Base-by-base conservation (phyloP, 2,797 vertebrate species). In the Danio kyathit region DNA sequence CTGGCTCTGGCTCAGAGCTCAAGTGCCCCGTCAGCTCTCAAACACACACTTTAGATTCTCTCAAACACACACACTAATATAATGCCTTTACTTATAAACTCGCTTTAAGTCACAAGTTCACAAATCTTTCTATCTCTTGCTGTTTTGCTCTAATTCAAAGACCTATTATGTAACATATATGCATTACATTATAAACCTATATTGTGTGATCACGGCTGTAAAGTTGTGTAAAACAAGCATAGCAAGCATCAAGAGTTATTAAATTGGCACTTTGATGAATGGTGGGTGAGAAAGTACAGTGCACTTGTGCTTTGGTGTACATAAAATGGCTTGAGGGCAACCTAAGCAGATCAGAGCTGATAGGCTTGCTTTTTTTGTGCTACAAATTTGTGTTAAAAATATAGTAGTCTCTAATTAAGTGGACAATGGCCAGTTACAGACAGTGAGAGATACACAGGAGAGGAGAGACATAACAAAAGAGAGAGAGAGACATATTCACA, bases 1-100 rank as follows among this genome's bases (percentile, higher is more conserved):
- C 61, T 81, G 71, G 79, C 79, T 73, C 59, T 73, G 41, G 29
- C 41, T 74, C 79, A 81, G 61, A 67, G 69, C 14, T 57, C 43
- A 29, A 64, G 48, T 66, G 79, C 72, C 19, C 19, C 0, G 49
- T 81, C 69, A 66, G 72, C 79, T 57, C 19, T 74, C 16, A 60
- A 40, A 70, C 12, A 60, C 16, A 65, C 6, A 65, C 10, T n/a
- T 3, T 44, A 2, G 29, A 10, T 4, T 17, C 44, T 29, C 52
- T 17, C 13, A 12, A 43, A 41, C 38, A 59, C 6, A 51, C 29
- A 49, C 29, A 65, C 6, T 44, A 2, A 13, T 7, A 13, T 38
- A 38, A 14, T 1, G 10, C 74, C 56, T 63, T 51, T 21, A 38
- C 21, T 74, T 64, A 52, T 41, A 4, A 17, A 52, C 60, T 16